These are phyloP conservation scores for Eolophus roseicapilla DNA, from an alignment of 2,113 vertebrate species.

Conservation along the genomic window DNA sequence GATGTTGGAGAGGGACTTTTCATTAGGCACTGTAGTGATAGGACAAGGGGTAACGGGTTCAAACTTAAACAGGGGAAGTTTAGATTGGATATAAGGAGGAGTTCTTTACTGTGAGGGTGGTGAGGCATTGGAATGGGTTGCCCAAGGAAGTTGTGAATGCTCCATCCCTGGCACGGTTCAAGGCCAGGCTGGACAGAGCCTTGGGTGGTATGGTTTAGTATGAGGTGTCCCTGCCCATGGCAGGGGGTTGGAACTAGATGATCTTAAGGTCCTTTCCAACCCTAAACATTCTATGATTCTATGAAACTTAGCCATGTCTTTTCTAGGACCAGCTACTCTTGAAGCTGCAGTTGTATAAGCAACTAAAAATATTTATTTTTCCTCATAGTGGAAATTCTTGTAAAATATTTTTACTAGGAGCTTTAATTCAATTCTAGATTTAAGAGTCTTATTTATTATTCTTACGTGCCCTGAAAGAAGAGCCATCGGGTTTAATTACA, in stretches of 20 bases:
- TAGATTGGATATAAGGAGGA: too few relatives aligned
- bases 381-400: not conserved
- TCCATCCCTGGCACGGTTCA: too few relatives aligned
- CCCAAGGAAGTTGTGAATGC: too few relatives aligned
- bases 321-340: not conserved
- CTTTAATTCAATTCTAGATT: conserved; percentile 19
- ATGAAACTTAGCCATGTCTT: not conserved
- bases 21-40: too few relatives aligned
- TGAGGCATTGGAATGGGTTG: too few relatives aligned
- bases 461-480: conserved; percentile 18
- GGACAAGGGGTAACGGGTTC: too few relatives aligned
- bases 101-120: too few relatives aligned
- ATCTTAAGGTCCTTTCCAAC: not conserved
- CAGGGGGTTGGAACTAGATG: not conserved
- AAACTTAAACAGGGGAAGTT: too few relatives aligned
- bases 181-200: too few relatives aligned
- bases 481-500: conserved; percentile 37
- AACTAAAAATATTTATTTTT: not conserved
- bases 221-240: not conserved
- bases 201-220: not conserved
- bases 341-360: not conserved
- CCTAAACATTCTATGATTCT: not conserved
- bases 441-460: not conserved
- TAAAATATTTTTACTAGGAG: not conserved
- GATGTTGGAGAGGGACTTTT: too few relatives aligned